phyloP scores from a whole-genome alignment of 2,888 invertebrate species.

The Orchesella flavescens region DNA sequence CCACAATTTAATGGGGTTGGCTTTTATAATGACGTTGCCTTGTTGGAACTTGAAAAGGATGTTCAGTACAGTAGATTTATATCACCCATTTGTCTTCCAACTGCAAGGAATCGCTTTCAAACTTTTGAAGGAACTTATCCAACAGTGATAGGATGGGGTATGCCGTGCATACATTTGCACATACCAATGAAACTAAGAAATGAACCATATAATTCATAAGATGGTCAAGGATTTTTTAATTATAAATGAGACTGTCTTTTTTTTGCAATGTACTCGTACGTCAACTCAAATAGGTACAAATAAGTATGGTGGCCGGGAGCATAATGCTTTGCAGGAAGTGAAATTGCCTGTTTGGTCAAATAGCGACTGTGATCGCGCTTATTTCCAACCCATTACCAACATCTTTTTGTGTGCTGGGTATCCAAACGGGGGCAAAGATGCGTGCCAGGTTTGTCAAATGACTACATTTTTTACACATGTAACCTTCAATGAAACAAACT shows the following conservation, averaged over 20 bases:
- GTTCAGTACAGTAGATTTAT: conserved; percentile 89
- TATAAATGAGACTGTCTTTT: neutral
- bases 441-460: conserved; percentile 83
- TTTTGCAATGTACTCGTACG: neutral
- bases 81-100: conserved; percentile 89
- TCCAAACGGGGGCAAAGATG: conserved; percentile 91
- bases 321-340: conserved; percentile 88
- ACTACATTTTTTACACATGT: neutral
- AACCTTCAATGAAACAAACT: too few relatives aligned
- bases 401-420: conserved; percentile 93
- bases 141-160: conserved; percentile 91
- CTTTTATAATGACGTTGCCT: conserved; percentile 95
- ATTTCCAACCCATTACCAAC: conserved; percentile 92
- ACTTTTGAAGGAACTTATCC: conserved; percentile 84
- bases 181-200: conserved; percentile 76
- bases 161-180: conserved; percentile 76
- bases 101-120: conserved; percentile 77
- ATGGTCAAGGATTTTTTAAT: neutral
- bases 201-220: neutral
- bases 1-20: conserved; percentile 90
- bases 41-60: conserved; percentile 83
- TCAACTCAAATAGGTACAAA: conserved; percentile 55
- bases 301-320: conserved; percentile 84
- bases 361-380: conserved; percentile 90
- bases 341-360: conserved; percentile 91